These are phyloP conservation scores for Dysmachus trigonus DNA, from an alignment of 2,888 invertebrate genomes.

Conservation along the genomic window DNA sequence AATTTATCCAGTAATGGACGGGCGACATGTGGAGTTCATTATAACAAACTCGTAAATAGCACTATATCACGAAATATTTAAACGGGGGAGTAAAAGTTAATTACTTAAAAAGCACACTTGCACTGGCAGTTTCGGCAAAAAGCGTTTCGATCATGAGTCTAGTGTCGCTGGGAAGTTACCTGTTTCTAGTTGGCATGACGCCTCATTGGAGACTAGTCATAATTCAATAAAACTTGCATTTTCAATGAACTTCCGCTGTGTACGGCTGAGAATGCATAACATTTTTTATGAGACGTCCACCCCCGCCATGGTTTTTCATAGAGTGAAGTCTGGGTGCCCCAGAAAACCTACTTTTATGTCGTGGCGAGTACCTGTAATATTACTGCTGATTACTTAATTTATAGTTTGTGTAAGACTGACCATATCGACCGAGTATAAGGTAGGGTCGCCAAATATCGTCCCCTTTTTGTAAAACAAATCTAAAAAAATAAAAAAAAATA, in stretches of 20 bases:
- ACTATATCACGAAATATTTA: neutral
- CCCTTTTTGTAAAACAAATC: too few species aligned
- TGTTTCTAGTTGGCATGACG: neutral
- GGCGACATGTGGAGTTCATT: neutral
- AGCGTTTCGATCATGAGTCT: neutral
- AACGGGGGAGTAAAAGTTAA: neutral
- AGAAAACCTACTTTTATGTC: neutral
- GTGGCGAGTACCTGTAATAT: neutral
- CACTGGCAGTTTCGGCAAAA: neutral
- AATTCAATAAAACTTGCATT: neutral
- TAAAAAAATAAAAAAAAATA: too few species aligned
- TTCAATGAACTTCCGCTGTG: neutral
- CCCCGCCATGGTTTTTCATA: neutral
- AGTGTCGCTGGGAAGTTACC: neutral
- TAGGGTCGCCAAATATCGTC: too few species aligned
- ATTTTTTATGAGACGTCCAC: neutral
- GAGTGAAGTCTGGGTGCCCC: neutral
- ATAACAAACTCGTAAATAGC: neutral
- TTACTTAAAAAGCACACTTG: conserved; percentile 21
- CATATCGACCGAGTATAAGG: neutral
- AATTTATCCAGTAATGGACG: neutral
- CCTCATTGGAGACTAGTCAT: neutral
- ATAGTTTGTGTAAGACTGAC: neutral
- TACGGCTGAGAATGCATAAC: neutral
- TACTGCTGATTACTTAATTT: neutral